A percentile compares a stretch with the other conserved stretches of the same genome.
These are phyloP conservation scores for Adoxophyes honmai DNA, from an alignment of 1,140 invertebrate species.

Conservation along the genomic window DNA sequence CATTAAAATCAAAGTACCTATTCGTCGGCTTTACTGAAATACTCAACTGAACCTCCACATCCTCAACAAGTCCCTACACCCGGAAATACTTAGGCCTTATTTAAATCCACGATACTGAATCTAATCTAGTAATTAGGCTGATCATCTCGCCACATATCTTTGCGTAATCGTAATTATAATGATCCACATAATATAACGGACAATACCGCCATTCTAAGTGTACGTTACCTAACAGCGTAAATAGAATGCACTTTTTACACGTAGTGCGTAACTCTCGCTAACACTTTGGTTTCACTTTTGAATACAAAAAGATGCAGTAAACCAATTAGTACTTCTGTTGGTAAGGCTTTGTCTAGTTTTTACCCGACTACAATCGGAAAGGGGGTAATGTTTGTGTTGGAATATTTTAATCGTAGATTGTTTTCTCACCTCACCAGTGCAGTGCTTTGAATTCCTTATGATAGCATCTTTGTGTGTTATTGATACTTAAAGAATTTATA, in stretches of 20 bases:
- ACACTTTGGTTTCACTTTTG: constrained; percentile 1
- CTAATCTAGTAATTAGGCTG: constrained; percentile 3
- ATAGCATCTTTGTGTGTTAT: too few relatives aligned
- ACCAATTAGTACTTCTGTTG: constrained; percentile 1
- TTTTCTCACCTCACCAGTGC: too few relatives aligned
- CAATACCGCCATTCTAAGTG: constrained; percentile 10
- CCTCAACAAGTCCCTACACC: too few relatives aligned
- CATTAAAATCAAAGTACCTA: too few relatives aligned
- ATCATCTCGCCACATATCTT: constrained; percentile 2
- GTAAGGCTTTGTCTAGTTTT: background rate
- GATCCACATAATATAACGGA: constrained; percentile 11
- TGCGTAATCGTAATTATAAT: constrained; percentile 5
- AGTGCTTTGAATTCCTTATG: too few relatives aligned
- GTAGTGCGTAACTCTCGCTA: constrained; percentile 10
- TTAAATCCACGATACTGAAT: background rate
- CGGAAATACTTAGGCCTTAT: too few relatives aligned
- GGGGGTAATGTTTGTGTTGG: too few relatives aligned
- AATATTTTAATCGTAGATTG: too few relatives aligned
- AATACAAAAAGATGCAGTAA: constrained; percentile 9
- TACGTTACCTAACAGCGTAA: background rate
- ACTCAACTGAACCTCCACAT: too few relatives aligned
- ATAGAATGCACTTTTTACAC: constrained; percentile 3
- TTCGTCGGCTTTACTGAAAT: too few relatives aligned
- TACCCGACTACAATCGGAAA: too few relatives aligned
- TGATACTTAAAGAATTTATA: too few relatives aligned